Evolutionary conservation across 2,888 invertebrate genomes (phyloP).

Genomic region (Drosophila tripunctata): DNA sequence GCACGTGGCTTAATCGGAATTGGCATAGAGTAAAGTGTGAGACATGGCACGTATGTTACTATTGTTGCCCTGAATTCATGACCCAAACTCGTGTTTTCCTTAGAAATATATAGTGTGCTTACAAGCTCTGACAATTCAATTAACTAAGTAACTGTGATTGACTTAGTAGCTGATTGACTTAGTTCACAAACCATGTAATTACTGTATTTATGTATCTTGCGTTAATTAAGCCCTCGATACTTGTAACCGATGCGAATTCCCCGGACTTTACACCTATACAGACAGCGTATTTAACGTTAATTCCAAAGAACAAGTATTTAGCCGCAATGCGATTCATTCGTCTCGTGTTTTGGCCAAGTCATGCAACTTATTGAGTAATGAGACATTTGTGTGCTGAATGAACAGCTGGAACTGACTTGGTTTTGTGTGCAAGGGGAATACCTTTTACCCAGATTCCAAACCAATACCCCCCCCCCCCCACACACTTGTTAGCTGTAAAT

Average conservation of each 20-base stretch:
- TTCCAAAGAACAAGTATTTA: conserved; percentile 47
- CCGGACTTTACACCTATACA: conserved; percentile 37
- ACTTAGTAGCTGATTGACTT: background rate
- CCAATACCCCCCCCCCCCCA: conserved; percentile 1
- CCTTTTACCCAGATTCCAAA: conserved; percentile 22
- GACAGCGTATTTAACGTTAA: conserved; percentile 17
- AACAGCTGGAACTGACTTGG: conserved; percentile 32
- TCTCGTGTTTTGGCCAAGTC: conserved; percentile 36
- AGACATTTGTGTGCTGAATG: conserved; percentile 41
- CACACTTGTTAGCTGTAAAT: background rate
- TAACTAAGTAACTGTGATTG: conserved; percentile 23
- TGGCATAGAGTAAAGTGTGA: background rate
- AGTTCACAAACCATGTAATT: conserved; percentile 14
- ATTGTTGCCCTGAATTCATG: background rate
- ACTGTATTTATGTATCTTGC: background rate
- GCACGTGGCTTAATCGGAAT: background rate
- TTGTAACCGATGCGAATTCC: background rate
- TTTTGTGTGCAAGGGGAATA: conserved; percentile 45
- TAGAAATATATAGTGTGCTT: conserved; percentile 6
- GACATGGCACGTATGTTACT: background rate
- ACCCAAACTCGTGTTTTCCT: background rate
- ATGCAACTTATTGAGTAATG: conserved; percentile 32
- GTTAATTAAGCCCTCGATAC: conserved; percentile 5
- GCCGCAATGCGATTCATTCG: background rate
- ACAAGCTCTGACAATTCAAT: background rate